phyloP scores from a whole-genome alignment of 2,888 invertebrate species.

The Cepaea hortensis region DNA sequence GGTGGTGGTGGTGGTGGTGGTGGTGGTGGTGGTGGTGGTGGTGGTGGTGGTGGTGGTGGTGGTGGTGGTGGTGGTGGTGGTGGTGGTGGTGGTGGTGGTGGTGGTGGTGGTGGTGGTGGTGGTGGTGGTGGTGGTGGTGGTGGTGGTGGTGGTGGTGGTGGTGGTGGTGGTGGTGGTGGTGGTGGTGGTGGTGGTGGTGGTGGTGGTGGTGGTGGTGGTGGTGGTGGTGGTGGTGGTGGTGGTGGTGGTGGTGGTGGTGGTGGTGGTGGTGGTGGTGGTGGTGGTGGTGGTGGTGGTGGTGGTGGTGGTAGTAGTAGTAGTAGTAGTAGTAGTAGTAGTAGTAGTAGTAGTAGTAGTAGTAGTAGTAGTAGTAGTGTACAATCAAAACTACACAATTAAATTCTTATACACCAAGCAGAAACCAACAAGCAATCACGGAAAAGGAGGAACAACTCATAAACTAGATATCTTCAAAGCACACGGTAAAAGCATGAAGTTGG shows the following conservation, averaged over 20 bases:
- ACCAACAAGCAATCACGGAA: too few relatives aligned
- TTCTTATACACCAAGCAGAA: too few relatives aligned
- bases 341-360: slow-evolving; percentile 12
- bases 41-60: too few relatives aligned
- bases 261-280: too few relatives aligned
- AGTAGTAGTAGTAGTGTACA: neutral
- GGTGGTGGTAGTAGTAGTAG: slow-evolving; percentile 1
- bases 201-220: neutral
- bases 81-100: neutral
- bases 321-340: slow-evolving; percentile 5
- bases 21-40: neutral
- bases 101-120: neutral
- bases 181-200: neutral
- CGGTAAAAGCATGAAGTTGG: neutral
- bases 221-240: slow-evolving; percentile 2
- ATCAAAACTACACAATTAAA: too few relatives aligned
- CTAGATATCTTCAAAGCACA: too few relatives aligned
- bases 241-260: neutral
- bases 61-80: neutral
- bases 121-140: neutral
- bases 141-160: neutral
- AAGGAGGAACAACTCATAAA: too few relatives aligned
- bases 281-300: neutral
- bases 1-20: neutral
- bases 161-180: neutral